Evolutionary conservation across 2,888 invertebrate genomes (phyloP).

Genomic region (Meta bourneti): DNA sequence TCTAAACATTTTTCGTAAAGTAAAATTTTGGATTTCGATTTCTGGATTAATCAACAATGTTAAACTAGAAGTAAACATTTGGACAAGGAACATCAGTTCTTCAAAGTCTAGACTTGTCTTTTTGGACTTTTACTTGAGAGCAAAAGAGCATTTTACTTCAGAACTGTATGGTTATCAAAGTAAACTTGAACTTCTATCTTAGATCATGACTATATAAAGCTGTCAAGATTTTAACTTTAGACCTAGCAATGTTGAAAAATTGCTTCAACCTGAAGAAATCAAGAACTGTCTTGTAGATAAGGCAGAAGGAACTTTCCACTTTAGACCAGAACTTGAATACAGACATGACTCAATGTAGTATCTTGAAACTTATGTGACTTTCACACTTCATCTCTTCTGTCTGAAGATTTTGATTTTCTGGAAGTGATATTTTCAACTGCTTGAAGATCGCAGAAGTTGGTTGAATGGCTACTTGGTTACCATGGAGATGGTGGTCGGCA

Average conservation of each 20-base stretch:
- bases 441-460: background rate
- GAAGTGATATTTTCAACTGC: background rate
- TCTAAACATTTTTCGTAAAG: too few species aligned
- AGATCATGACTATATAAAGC: too few species aligned
- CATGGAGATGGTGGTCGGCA: slow-evolving; percentile 67
- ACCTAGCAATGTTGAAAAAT: background rate
- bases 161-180: background rate
- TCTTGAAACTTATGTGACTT: background rate
- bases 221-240: background rate
- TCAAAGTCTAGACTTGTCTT: background rate
- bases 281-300: background rate
- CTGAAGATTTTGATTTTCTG: background rate
- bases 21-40: too few species aligned
- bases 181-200: background rate
- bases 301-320: background rate
- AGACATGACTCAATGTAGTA: background rate
- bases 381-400: background rate
- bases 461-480: slow-evolving; percentile 72
- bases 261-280: background rate
- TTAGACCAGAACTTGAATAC: background rate
- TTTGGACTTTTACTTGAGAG: background rate
- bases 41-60: too few species aligned
- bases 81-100: too few species aligned
- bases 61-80: too few species aligned
- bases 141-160: background rate